phyloP scores from a whole-genome alignment of 1,140 invertebrate species.

The Lepidurus apus region DNA sequence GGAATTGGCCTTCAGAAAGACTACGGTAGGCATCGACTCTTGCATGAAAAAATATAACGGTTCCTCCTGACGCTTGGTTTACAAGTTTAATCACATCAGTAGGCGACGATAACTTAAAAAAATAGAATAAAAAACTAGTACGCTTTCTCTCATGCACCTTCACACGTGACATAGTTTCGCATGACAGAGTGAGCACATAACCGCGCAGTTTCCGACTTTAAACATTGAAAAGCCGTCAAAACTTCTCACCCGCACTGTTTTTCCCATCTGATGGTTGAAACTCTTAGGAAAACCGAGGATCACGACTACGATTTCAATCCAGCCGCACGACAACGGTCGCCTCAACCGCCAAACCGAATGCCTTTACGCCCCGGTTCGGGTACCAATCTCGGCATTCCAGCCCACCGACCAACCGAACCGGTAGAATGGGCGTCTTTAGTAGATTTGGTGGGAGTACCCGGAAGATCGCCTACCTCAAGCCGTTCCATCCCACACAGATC shows the following conservation, averaged over 20 bases:
- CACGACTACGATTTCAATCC: background rate
- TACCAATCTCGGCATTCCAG: background rate
- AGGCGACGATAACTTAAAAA: no score
- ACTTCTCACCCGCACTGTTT: no score
- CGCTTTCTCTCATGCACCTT: no score
- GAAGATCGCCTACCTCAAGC: background rate
- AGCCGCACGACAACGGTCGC: background rate
- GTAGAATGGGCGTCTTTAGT: background rate
- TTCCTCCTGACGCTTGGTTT: no score
- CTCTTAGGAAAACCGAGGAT: background rate
- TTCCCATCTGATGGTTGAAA: no score
- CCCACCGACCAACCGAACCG: background rate
- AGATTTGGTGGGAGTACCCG: background rate
- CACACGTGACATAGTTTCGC: no score
- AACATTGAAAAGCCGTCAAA: no score
- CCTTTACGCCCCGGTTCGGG: background rate
- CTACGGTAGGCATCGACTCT: background rate
- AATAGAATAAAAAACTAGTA: no score
- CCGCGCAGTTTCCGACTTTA: no score
- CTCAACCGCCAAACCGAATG: background rate
- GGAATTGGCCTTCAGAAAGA: conserved; percentile 3
- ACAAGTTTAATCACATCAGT: no score
- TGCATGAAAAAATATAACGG: background rate
- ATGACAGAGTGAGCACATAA: no score
- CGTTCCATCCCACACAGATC: background rate